Evolutionary conservation across 2,113 vertebrate genomes (phyloP), one percentile per base, ranked within the genome.

Genomic region (Anas platyrhynchos): DNA sequence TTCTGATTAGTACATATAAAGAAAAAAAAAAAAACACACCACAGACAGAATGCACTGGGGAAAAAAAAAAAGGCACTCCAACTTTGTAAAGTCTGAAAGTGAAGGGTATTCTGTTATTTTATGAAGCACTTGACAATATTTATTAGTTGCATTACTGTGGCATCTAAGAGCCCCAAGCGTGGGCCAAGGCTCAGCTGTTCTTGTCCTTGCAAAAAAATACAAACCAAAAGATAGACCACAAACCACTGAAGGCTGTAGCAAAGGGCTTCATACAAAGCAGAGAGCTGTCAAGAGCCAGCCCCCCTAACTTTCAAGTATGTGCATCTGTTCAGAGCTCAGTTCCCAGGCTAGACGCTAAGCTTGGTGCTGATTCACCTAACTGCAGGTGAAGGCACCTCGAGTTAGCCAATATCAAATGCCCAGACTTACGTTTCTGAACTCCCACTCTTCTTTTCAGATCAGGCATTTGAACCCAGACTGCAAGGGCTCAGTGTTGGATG

Each of bases 21-120:
- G 46, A 21, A 48, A 48, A 93, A 89, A 79, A 46, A 93, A 89
- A 79, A 63, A 27, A 50, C 4, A 48, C 48, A 50, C 46, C 46
- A 58, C 0, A 81, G 58, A 56, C 83, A 61, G 52, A 86, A 78
- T 77, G 56, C 38, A 78, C 36, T 55, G 23, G 23, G 7, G 4
- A 26, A 50, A 43, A 95, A 81, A 91, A 9, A 92, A 83, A 95
- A 91, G 54, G 2, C 25, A 68, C 48, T 78, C 61, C 68, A 95
- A 83, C 76, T 36, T 46, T 73, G 6, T 43, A 67, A 83, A 58
- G 44, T 71, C 46, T 21, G 22, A 68, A 85, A 94, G 38, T 54
- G 72, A 88, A 84, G 65, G 55, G 52, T 55, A 80, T 15, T 62
- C 73, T 22, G 62, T 12, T 46, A 38, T 81, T 92, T 85, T 85